Percentiles rank a stretch among this genome's conserved stretches.
These are phyloP conservation scores for Boloria selene DNA, from an alignment of 2,888 invertebrate genomes.

Conservation along the genomic window DNA sequence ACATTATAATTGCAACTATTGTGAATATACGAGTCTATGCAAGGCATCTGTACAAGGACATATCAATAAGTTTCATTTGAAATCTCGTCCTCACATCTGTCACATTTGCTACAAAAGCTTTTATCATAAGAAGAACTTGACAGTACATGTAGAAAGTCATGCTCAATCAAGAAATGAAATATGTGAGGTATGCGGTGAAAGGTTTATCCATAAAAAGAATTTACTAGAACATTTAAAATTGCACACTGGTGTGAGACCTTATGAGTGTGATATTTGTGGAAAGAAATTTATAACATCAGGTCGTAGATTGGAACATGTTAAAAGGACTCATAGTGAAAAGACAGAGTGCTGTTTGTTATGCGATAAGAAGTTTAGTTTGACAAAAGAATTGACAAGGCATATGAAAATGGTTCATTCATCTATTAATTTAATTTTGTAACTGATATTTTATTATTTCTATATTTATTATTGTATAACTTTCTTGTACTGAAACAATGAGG, in stretches of 20 bases:
- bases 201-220: conserved; percentile 56
- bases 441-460: no score
- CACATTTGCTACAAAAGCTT: conserved; percentile 57
- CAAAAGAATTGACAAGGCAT: conserved; percentile 61
- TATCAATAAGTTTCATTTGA: conserved; percentile 57
- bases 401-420: conserved; percentile 52
- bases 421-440: no score
- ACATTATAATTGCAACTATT: conserved; percentile 49
- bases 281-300: conserved; percentile 58
- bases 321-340: conserved; percentile 58
- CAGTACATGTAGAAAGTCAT: conserved; percentile 54
- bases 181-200: conserved; percentile 61
- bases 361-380: conserved; percentile 59
- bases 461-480: no score
- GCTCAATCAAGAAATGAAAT: conserved; percentile 48
- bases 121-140: conserved; percentile 58
- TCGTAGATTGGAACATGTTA: conserved; percentile 58
- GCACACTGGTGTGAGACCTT: conserved; percentile 57
- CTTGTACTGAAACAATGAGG: no score
- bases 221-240: conserved; percentile 57
- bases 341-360: conserved; percentile 55
- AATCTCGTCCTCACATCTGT: conserved; percentile 53
- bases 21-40: conserved; percentile 52
- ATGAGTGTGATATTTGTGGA: conserved; percentile 55
- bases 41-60: conserved; percentile 58